Evolutionary conservation across 2,888 invertebrate genomes (phyloP).

Genomic region (Euclidia mi): DNA sequence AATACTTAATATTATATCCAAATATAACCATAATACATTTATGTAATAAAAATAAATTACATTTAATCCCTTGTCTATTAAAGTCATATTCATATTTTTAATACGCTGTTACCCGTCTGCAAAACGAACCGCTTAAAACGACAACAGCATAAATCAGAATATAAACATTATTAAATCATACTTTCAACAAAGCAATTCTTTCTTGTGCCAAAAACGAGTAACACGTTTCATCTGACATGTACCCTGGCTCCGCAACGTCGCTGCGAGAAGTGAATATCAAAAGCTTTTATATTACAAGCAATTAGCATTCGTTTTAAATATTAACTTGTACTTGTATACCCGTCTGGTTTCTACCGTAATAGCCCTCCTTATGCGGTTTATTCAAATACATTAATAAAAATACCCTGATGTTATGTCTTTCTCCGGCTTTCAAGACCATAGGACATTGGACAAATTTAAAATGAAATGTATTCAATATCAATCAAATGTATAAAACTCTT

Average conservation of each 20-base stretch:
- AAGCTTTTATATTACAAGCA: slow-evolving; percentile 25
- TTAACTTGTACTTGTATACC: slow-evolving; percentile 16
- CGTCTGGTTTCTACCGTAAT: slow-evolving; percentile 20
- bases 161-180: background rate
- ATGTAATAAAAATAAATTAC: no score
- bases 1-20: no score
- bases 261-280: slow-evolving; percentile 30
- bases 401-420: no score
- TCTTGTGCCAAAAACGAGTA: slow-evolving; percentile 28
- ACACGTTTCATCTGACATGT: slow-evolving; percentile 35
- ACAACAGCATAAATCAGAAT: slow-evolving; percentile 9
- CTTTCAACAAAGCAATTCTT: slow-evolving; percentile 1
- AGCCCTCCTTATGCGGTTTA: background rate
- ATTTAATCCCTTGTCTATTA: no score
- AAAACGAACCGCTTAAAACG: background rate
- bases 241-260: slow-evolving; percentile 26
- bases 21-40: no score
- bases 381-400: background rate
- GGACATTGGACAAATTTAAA: no score
- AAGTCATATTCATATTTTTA: no score
- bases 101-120: no score
- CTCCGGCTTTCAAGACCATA: no score
- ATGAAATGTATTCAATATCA: no score
- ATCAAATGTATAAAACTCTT: no score
- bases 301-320: slow-evolving; percentile 26